Percentiles rank a stretch among this genome's conserved stretches.
phyloP scores from a whole-genome alignment of 2,113 vertebrate species.

The Nannospalax galili region DNA sequence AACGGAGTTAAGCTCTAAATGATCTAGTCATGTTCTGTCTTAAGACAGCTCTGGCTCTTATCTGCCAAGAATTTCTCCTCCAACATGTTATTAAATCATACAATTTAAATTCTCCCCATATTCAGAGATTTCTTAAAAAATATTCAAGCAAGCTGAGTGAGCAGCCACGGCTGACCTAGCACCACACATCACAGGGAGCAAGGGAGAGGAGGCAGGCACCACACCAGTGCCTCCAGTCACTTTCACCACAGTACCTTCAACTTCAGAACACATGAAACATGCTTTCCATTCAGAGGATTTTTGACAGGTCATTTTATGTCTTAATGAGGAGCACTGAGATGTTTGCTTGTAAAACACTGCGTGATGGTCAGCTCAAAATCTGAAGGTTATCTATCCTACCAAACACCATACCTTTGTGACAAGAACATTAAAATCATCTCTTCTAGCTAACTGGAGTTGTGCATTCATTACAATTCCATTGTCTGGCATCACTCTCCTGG shows the following conservation, averaged over 20 bases:
- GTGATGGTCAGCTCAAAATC: not conserved
- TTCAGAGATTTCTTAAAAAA: slow-evolving; percentile 54
- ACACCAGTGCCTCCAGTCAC: slow-evolving; percentile 64
- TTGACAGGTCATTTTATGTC: not conserved
- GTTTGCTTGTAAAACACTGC: not conserved
- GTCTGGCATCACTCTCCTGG: too few species aligned
- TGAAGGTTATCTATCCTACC: not conserved
- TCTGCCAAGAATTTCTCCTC: slow-evolving; percentile 65
- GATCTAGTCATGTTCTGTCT: not conserved
- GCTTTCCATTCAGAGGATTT: slow-evolving; percentile 40
- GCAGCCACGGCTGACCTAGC: slow-evolving; percentile 68
- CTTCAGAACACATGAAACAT: slow-evolving; percentile 74
- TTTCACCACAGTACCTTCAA: slow-evolving; percentile 73
- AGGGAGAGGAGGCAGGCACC: slow-evolving; percentile 51
- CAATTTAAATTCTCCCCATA: slow-evolving; percentile 67
- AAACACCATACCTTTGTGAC: not conserved
- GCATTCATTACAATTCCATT: not conserved
- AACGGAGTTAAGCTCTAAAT: too few species aligned
- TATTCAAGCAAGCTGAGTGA: not conserved
- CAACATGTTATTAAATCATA: slow-evolving; percentile 60
- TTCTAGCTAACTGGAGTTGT: not conserved
- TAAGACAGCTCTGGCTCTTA: slow-evolving; percentile 54
- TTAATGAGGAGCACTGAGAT: too few species aligned
- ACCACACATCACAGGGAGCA: slow-evolving; percentile 44
- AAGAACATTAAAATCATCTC: not conserved